A percentile compares a stretch with the other conserved stretches of the same genome.
Evolutionary conservation across 2,113 vertebrate species (phyloP).

Genomic region (Aldabrachelys gigantea): DNA sequence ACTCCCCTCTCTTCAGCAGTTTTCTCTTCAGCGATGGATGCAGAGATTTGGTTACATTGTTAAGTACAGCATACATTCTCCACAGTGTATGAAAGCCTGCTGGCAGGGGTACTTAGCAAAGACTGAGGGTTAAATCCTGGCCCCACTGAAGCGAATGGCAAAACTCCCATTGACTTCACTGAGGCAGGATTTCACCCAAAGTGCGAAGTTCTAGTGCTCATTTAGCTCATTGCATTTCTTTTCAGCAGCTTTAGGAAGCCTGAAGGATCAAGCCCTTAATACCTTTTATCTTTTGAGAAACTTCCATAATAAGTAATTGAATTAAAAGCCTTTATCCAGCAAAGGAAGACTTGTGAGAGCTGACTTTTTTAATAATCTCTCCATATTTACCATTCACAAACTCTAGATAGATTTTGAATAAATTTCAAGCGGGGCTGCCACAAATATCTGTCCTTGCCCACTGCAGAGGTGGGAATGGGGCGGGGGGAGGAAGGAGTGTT

Average conservation of each 20-base stretch:
- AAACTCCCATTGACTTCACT: slow-evolving; percentile 20
- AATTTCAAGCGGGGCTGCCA: slow-evolving; percentile 5
- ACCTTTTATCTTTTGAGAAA: slow-evolving; percentile 24
- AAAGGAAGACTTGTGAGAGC: not conserved
- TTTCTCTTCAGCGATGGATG: not conserved
- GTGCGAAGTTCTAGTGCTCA: slow-evolving; percentile 1
- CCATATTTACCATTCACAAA: not conserved
- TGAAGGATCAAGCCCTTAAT: slow-evolving; percentile 12
- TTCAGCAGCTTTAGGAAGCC: not conserved
- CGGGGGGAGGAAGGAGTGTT: not conserved
- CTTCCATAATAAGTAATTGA: slow-evolving; percentile 17
- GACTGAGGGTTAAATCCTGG: not conserved
- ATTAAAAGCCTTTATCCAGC: not conserved
- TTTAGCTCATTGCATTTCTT: not conserved
- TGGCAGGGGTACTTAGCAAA: slow-evolving; percentile 9
- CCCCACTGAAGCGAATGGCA: slow-evolving; percentile 8
- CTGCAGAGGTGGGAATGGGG: not conserved
- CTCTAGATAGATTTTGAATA: not conserved
- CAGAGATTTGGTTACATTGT: not conserved
- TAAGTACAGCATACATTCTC: not conserved
- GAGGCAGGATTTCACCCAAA: slow-evolving; percentile 6
- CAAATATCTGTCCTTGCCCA: not conserved
- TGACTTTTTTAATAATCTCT: not conserved
- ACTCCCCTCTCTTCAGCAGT: not conserved
- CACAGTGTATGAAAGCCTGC: not conserved